Evolutionary conservation across 1,140 invertebrate species (phyloP).

Genomic region (Pteromalus puparum): DNA sequence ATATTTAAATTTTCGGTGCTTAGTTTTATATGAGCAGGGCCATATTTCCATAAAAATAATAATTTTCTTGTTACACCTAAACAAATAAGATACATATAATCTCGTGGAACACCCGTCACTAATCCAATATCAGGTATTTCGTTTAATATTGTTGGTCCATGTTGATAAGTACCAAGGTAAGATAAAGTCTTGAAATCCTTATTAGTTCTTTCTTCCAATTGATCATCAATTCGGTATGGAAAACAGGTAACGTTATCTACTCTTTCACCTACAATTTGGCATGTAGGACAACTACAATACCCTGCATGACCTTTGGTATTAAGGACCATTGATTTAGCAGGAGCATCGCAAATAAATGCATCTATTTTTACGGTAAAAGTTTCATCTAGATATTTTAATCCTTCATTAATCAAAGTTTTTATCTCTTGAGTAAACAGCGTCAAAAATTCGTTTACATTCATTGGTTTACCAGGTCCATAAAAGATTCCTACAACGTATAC

Average conservation of each 20-base stretch:
- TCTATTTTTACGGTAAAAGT: too few relatives aligned
- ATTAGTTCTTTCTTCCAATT: neutral
- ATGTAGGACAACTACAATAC: neutral
- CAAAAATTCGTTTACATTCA: too few relatives aligned
- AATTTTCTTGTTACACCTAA: constrained; percentile 31
- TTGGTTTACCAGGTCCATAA: too few relatives aligned
- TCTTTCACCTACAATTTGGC: neutral
- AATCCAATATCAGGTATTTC: constrained; percentile 47
- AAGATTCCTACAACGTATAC: too few relatives aligned
- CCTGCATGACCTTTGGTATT: neutral
- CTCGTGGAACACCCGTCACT: constrained; percentile 22
- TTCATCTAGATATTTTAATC: too few relatives aligned
- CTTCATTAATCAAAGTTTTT: too few relatives aligned
- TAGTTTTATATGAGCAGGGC: neutral
- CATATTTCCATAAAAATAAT: constrained; percentile 28
- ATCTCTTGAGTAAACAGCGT: too few relatives aligned
- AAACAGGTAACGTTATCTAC: constrained; percentile 54
- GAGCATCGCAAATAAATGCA: too few relatives aligned
- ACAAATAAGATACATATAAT: constrained; percentile 46
- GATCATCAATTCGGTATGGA: constrained; percentile 48
- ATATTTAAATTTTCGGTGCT: neutral
- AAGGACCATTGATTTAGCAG: too few relatives aligned
- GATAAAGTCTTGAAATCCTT: constrained; percentile 5
- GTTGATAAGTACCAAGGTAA: constrained; percentile 15
- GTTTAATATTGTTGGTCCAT: constrained; percentile 30